These are phyloP conservation scores for Galeopterus variegatus DNA, from an alignment of 2,113 vertebrate species.

Conservation along the genomic window DNA sequence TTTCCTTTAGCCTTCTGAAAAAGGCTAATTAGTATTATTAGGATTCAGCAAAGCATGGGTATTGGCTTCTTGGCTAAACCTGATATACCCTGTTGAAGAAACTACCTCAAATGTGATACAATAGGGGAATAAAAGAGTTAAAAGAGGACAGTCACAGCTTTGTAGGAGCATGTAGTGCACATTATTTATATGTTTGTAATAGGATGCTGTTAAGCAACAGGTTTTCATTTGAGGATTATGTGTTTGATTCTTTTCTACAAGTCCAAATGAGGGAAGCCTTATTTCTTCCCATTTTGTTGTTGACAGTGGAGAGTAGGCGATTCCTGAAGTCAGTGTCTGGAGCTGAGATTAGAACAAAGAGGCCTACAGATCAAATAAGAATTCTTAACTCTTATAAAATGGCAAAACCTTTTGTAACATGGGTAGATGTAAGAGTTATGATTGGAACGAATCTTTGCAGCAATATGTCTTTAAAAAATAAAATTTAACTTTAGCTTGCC, in stretches of 20 bases:
- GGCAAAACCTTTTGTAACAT: not conserved
- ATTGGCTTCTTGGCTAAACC: conserved; percentile 25
- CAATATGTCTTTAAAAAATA: not conserved
- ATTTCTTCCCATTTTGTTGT: conserved; percentile 18
- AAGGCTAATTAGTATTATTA: not conserved
- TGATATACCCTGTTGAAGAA: not conserved
- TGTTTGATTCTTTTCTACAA: conserved; percentile 22
- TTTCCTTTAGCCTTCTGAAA: not conserved
- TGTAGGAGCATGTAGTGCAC: not conserved
- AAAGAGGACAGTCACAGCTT: not conserved
- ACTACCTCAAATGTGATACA: not conserved
- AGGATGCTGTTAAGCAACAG: not conserved
- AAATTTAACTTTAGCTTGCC: conserved; percentile 17
- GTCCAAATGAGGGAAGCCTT: not conserved
- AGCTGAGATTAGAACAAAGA: not conserved
- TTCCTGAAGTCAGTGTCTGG: not conserved
- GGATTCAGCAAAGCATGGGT: not conserved
- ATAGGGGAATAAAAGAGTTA: not conserved
- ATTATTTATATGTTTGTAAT: not conserved
- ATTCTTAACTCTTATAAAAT: not conserved
- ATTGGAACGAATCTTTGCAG: not conserved
- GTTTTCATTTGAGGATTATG: not conserved
- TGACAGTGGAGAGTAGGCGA: not conserved
- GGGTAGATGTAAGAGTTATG: not conserved
- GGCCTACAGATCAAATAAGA: not conserved